Conservation (phyloP, 2,113 vertebrate genomes). For the Alaudala cheleensis region DNA sequence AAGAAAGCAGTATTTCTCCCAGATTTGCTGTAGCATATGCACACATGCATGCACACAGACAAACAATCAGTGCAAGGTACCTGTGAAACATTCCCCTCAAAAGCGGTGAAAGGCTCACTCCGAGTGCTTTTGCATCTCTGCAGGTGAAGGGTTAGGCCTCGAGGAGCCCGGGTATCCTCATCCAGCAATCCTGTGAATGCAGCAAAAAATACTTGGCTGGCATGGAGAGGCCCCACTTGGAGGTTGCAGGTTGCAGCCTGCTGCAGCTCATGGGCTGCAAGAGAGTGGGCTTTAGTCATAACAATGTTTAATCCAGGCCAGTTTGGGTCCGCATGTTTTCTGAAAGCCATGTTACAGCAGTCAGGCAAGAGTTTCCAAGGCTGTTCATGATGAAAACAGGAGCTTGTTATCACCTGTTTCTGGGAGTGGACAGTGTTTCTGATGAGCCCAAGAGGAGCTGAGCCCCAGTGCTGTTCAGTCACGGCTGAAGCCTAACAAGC, state of each 20-base stretch:
- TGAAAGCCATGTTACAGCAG: accelerated
- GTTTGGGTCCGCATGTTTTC: not conserved
- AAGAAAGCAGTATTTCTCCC: not conserved
- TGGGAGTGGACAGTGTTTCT: not conserved
- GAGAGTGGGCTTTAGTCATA: not conserved
- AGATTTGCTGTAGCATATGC: not conserved
- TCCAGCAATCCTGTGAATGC: not conserved
- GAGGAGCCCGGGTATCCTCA: accelerated
- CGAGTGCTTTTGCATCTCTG: not conserved
- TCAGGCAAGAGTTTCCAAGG: not conserved
- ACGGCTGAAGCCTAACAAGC: accelerated
- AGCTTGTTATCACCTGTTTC: no score
- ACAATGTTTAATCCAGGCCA: not conserved
- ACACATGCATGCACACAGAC: not conserved
- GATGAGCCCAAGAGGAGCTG: not conserved
- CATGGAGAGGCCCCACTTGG: not conserved
- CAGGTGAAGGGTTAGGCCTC: accelerated
- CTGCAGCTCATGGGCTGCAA: accelerated
- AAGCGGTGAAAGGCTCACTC: not conserved
- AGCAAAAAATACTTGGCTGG: not conserved
- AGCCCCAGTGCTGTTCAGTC: not conserved
- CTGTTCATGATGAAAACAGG: not conserved
- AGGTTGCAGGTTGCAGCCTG: not conserved
- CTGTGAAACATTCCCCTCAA: not conserved
- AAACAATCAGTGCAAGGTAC: not conserved